Evolutionary conservation across 2,888 invertebrate genomes (phyloP), one percentile per base, ranked within the genome.

Genomic region (Luperina testacea): DNA sequence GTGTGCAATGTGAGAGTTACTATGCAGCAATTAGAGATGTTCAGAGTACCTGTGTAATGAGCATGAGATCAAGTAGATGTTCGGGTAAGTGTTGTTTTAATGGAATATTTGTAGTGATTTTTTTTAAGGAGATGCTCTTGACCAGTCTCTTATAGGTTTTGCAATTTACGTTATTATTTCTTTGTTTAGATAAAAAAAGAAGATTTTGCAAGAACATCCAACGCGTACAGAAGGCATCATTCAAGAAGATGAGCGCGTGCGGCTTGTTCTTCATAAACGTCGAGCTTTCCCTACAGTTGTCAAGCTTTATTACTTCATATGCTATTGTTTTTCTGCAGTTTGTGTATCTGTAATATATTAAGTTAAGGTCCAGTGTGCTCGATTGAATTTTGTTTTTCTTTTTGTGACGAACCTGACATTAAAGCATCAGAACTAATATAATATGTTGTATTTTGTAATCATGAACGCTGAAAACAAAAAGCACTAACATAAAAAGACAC

Each of bases 251-350:
- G 61, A 77, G 0, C 17, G 73, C 42, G 1, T 82, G 63, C 3
- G 67, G 82, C 20, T 20, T 83, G 51, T 79, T 83, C 27, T 13
- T 24, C 15, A 48, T 82, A 38, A 78, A 78, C n/a, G 82, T 69
- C 0, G 11, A n/a, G 11, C 68, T 83, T 27, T 64, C 72, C 5
- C 2, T 78, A 24, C 27, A 45, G 2, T 15, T 83, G 32, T 45
- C 45, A 1, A 61, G 32, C 27, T 51, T 75, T 20, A 64, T 83
- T 4, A 61, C 64, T 32, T 15, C 27, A 13, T 78, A 83, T 13
- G 75, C 57, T 51, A 65, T 83, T 59, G 75, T 83, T 7, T 20
- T 78, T 11, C 32, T 83, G 38, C 78, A 82, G 51, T 82, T 83
- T 38, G 32, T 53, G 7, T 67, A 42, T 51, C 24, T 76, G 9